Evolutionary conservation across 2,888 invertebrate species (phyloP).

Genomic region (Criorhina ranunculi): DNA sequence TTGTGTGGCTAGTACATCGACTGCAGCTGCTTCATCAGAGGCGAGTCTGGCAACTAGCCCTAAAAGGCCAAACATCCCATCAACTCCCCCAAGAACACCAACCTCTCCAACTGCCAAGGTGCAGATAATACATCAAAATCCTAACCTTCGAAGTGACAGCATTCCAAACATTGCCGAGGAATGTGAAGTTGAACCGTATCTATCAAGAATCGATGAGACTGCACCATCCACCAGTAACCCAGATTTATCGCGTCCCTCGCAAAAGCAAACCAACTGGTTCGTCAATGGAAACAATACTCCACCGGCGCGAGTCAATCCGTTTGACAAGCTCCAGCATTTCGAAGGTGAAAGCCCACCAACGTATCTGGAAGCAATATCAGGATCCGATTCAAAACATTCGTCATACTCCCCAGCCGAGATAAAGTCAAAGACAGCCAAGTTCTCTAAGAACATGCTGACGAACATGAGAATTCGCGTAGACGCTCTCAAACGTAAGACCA

Average conservation of each 20-base stretch:
- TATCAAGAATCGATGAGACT: constrained; percentile 78
- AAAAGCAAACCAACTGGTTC: constrained; percentile 83
- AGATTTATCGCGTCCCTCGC: constrained; percentile 79
- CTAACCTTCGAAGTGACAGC: constrained; percentile 81
- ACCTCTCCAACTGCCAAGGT: constrained; percentile 72
- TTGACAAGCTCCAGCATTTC: constrained; percentile 78
- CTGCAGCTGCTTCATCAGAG: constrained; percentile 37
- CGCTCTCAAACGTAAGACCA: constrained; percentile 82
- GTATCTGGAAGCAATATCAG: constrained; percentile 82
- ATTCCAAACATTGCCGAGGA: constrained; percentile 81
- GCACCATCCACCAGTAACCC: constrained; percentile 61
- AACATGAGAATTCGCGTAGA: constrained; percentile 83
- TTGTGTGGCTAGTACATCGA: constrained; percentile 59
- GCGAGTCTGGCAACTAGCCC: constrained; percentile 44
- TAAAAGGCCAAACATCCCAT: constrained; percentile 40
- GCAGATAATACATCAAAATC: constrained; percentile 83
- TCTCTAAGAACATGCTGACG: constrained; percentile 82
- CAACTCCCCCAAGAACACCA: constrained; percentile 39
- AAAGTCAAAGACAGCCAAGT: constrained; percentile 79
- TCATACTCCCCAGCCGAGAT: constrained; percentile 71
- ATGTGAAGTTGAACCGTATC: constrained; percentile 78
- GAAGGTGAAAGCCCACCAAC: constrained; percentile 83
- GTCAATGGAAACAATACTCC: constrained; percentile 76
- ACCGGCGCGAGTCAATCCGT: constrained; percentile 77
- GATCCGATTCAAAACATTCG: constrained; percentile 60